Percentiles rank a stretch among this genome's conserved stretches.
These are phyloP conservation scores for Oncorhynchus masou DNA, from an alignment of 2,113 vertebrate species.

Conservation along the genomic window DNA sequence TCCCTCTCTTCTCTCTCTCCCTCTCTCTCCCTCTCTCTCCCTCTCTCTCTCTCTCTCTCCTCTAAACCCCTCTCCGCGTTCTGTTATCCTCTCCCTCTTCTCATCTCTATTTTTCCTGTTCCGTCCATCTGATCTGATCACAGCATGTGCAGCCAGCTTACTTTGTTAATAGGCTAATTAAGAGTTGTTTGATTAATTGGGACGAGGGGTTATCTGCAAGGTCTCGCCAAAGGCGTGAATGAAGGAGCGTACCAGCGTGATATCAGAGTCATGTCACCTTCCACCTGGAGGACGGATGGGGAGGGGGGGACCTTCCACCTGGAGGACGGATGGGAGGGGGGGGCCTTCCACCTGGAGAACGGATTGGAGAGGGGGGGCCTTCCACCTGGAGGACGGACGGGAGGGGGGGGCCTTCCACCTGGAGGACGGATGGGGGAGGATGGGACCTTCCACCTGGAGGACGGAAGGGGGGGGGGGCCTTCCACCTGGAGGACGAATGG, in stretches of 20 bases:
- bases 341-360: too few relatives aligned
- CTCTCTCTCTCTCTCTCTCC: background rate
- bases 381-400: too few relatives aligned
- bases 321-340: too few relatives aligned
- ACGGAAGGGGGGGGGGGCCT: too few relatives aligned
- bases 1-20: too few relatives aligned
- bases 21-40: too few relatives aligned
- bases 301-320: too few relatives aligned
- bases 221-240: constrained; percentile 55
- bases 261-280: constrained; percentile 51
- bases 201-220: constrained; percentile 58
- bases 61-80: background rate
- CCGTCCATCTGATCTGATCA: constrained; percentile 14
- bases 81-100: constrained; percentile 15
- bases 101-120: constrained; percentile 15
- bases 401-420: constrained; percentile 25
- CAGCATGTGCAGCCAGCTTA: constrained; percentile 42
- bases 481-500: too few relatives aligned
- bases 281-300: constrained; percentile 13
- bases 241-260: constrained; percentile 52
- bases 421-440: constrained; percentile 3
- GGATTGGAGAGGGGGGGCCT: background rate
- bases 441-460: too few relatives aligned
- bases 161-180: constrained; percentile 67
- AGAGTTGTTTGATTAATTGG: constrained; percentile 65